phyloP scores from a whole-genome alignment of 2,113 vertebrate species.

The Arizona elegans region DNA sequence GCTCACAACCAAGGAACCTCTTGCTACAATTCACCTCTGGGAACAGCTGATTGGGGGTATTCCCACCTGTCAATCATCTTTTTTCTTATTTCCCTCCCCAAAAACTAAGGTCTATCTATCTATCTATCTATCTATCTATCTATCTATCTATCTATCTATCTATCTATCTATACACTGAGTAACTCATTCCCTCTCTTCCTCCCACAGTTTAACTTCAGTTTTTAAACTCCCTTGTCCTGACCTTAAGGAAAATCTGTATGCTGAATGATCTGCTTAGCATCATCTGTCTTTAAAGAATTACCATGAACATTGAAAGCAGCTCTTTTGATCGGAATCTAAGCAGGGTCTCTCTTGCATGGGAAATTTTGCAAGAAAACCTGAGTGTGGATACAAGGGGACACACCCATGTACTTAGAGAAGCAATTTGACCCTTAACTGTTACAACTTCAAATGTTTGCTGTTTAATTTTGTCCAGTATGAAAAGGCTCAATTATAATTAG shows the following conservation, averaged over 20 bases:
- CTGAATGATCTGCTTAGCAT: constrained; percentile 55
- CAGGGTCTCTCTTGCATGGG: constrained; percentile 63
- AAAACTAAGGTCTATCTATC: no score
- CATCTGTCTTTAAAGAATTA: constrained; percentile 61
- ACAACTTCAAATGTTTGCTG: constrained; percentile 63
- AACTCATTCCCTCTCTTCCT: background rate
- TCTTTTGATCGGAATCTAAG: constrained; percentile 68
- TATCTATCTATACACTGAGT: constrained; percentile 1
- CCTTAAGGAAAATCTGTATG: constrained; percentile 35
- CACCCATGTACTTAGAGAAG: background rate
- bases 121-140: no score
- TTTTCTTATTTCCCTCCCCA: no score
- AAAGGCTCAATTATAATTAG: constrained; percentile 45
- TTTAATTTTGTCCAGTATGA: constrained; percentile 49
- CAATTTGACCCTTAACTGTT: constrained; percentile 45
- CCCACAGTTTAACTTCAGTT: constrained; percentile 15
- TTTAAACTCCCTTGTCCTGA: constrained; percentile 47
- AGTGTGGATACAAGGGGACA: background rate
- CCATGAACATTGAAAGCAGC: constrained; percentile 66
- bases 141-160: no score
- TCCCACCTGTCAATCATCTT: no score
- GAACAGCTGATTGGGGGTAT: no score
- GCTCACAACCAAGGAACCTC: no score
- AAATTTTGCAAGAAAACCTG: constrained; percentile 49
- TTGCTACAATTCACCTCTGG: no score